Percentiles rank a stretch among this genome's conserved stretches.
Evolutionary conservation across 37 sponge, comb jelly and placozoan species (phyloP).

Genomic region (Hormiphora californensis): DNA sequence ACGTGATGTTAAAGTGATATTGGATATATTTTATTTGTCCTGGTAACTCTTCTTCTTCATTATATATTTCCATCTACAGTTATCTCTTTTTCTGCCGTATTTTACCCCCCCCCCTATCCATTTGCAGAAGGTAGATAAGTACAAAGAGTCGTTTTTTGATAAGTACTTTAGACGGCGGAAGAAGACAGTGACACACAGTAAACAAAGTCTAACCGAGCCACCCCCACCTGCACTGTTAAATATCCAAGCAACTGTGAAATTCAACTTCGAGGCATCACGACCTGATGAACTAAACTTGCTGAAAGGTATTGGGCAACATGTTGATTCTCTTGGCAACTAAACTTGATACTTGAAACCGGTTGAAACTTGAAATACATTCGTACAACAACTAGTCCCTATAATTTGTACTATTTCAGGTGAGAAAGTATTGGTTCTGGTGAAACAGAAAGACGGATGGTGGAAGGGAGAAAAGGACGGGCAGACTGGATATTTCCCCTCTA

Average conservation of each 20-base stretch:
- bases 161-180: slow-evolving; percentile 45
- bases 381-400: neutral
- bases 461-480: slow-evolving; percentile 64
- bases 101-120: neutral
- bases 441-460: slow-evolving; percentile 97
- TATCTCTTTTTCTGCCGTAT: too few species aligned
- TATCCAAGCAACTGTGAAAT: slow-evolving; percentile 68
- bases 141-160: slow-evolving; percentile 14
- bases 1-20: neutral
- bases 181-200: slow-evolving; percentile 15
- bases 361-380: too few species aligned
- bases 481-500: slow-evolving; percentile 89
- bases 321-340: neutral
- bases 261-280: slow-evolving; percentile 61
- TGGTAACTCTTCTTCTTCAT: too few species aligned
- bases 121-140: neutral
- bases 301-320: slow-evolving; percentile 67
- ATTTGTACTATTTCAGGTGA: slow-evolving; percentile 56
- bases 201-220: slow-evolving; percentile 52
- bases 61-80: too few species aligned
- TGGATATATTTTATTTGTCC: too few species aligned
- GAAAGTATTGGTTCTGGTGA: slow-evolving; percentile 74
- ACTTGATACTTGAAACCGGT: neutral
- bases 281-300: slow-evolving; percentile 77
- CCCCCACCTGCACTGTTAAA: slow-evolving; percentile 57